Percentiles rank a stretch among this genome's conserved stretches.
phyloP scores from a whole-genome alignment of 1,140 invertebrate genomes.

The Camponotus pennsylvanicus region DNA sequence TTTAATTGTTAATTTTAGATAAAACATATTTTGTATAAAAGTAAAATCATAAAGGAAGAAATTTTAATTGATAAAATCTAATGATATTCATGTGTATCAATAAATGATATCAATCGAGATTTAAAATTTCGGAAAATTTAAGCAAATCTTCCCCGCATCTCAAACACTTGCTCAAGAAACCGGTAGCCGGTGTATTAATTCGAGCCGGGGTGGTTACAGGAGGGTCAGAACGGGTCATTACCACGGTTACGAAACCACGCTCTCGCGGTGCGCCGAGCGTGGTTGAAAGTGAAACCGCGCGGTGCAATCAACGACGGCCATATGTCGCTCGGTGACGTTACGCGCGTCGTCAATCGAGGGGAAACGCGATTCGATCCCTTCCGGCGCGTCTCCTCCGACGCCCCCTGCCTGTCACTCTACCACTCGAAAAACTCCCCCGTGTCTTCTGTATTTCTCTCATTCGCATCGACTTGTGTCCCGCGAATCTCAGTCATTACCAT shows the following conservation, averaged over 20 bases:
- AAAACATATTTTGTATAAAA: not conserved
- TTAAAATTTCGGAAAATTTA: not conserved
- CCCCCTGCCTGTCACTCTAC: not conserved
- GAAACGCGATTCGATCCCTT: constrained; percentile 71
- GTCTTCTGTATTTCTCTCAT: constrained; percentile 64
- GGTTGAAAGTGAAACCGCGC: constrained; percentile 79
- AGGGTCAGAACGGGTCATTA: constrained; percentile 52
- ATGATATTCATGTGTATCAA: not conserved
- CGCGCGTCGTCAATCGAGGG: constrained; percentile 80
- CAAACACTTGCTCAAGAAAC: constrained; percentile 9
- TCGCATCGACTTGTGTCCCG: constrained; percentile 65
- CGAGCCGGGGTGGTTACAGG: not conserved
- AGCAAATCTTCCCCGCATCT: not conserved
- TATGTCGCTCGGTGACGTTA: constrained; percentile 77
- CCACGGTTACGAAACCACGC: constrained; percentile 39
- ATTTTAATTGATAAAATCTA: not conserved
- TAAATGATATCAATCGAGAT: not conserved
- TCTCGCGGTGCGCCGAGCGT: constrained; percentile 46
- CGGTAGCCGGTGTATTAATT: constrained; percentile 28
- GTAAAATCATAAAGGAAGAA: not conserved
- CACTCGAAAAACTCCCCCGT: constrained; percentile 61
- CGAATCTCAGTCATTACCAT: constrained; percentile 34
- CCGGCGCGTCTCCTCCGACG: constrained; percentile 43
- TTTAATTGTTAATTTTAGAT: not conserved
- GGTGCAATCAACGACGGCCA: constrained; percentile 80